A percentile compares a stretch with the other conserved stretches of the same genome.
These are phyloP conservation scores for Rutilus rutilus DNA, from an alignment of 2,113 vertebrate genomes.

Conservation along the genomic window DNA sequence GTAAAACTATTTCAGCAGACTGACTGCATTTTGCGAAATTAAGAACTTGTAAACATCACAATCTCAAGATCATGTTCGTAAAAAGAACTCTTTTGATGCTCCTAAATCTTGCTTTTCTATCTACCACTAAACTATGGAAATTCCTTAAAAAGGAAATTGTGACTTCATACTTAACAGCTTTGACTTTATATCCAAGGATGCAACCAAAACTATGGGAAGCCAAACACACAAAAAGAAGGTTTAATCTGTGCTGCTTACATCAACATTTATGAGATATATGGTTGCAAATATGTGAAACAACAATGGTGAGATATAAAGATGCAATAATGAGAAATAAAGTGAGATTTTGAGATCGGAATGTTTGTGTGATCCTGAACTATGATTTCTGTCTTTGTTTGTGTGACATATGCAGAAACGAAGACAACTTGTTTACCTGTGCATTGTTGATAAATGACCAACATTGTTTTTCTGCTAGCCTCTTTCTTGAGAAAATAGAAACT, in stretches of 20 bases:
- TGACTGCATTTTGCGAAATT: background rate
- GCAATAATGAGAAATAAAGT: background rate
- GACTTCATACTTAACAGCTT: background rate
- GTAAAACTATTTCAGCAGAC: background rate
- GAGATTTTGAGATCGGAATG: background rate
- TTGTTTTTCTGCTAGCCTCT: background rate
- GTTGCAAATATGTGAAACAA: background rate
- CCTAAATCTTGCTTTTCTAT: too few relatives aligned
- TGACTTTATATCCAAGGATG: background rate
- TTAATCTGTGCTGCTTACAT: background rate
- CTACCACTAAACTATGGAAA: background rate
- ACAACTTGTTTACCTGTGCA: background rate
- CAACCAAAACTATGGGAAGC: background rate
- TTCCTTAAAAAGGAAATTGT: background rate
- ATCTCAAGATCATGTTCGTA: background rate
- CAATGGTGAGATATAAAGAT: background rate
- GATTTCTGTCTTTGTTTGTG: background rate
- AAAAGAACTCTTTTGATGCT: background rate
- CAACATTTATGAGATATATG: background rate
- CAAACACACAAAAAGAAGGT: background rate
- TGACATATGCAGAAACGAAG: background rate
- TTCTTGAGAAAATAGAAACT: background rate
- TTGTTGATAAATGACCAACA: background rate
- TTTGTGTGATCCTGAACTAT: background rate
- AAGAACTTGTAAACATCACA: background rate